Conservation (phyloP, 2,797 vertebrate genomes). For the Pelobates cultripes region DNA sequence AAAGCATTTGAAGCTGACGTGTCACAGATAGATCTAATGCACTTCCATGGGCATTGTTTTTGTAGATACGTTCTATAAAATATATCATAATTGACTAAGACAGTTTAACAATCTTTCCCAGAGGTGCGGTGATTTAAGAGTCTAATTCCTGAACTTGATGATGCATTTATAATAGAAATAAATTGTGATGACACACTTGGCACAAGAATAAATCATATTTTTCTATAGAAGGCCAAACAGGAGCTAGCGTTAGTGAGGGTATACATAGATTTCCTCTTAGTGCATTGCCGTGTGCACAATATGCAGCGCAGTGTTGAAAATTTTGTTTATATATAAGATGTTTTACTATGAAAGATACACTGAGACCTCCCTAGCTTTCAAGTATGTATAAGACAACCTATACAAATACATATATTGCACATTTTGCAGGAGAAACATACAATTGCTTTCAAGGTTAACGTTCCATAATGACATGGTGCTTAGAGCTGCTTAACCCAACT, state of each 20-base stretch:
- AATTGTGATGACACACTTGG: conserved; percentile 31
- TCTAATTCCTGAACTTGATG: conserved; percentile 36
- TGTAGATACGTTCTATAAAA: conserved; percentile 15
- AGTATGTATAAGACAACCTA: no score
- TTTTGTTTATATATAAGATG: background rate
- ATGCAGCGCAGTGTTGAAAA: background rate
- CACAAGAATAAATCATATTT: conserved; percentile 11
- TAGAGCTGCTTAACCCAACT: no score
- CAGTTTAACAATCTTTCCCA: conserved; percentile 21
- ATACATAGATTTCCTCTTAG: background rate
- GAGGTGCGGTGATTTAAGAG: conserved; percentile 29
- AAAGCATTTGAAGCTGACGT: background rate
- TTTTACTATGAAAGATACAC: background rate
- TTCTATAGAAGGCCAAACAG: conserved; percentile 12
- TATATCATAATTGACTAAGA: conserved; percentile 11
- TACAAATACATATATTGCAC: no score
- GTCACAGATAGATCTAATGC: background rate
- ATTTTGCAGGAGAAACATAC: no score
- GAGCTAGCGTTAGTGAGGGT: background rate
- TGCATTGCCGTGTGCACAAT: background rate
- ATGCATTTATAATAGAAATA: conserved; percentile 34
- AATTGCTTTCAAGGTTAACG: no score
- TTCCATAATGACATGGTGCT: no score
- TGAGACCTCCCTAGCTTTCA: no score
- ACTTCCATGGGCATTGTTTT: conserved; percentile 16